phyloP scores from a whole-genome alignment of 2,113 vertebrate genomes.

The Pteruthius melanotis region DNA sequence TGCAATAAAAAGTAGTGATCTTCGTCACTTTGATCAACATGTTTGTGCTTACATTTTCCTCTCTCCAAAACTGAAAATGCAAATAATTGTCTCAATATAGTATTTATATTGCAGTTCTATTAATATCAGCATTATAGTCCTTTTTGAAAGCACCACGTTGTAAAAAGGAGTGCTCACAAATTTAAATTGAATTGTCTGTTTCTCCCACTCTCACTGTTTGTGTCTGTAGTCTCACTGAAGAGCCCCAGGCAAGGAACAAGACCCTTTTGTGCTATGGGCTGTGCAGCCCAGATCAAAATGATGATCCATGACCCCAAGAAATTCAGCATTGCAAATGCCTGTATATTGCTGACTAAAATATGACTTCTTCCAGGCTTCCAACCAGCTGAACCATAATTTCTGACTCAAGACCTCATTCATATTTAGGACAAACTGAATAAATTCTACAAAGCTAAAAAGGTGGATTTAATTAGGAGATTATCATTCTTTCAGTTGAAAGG shows the following conservation, averaged over 20 bases:
- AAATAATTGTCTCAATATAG: neutral
- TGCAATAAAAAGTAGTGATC: neutral
- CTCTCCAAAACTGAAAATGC: neutral
- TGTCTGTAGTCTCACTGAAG: neutral
- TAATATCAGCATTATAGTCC: neutral
- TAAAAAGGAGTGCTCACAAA: neutral
- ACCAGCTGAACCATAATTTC: neutral
- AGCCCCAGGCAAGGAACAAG: neutral
- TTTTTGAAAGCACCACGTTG: neutral
- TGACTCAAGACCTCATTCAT: neutral
- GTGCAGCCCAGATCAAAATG: neutral
- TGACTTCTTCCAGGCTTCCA: neutral
- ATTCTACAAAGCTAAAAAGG: neutral
- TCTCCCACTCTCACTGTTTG: neutral
- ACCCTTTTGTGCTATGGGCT: neutral
- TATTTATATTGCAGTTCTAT: neutral
- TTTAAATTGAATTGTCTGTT: neutral
- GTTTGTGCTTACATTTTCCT: neutral
- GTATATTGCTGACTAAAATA: neutral
- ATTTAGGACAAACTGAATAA: neutral
- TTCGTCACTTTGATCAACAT: neutral
- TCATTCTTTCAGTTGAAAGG: neutral
- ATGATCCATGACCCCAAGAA: neutral
- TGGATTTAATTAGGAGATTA: neutral
- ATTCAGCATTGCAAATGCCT: constrained; percentile 38